These are phyloP conservation scores for Mystacides longicornis DNA, from an alignment of 2,888 invertebrate species.

Conservation along the genomic window DNA sequence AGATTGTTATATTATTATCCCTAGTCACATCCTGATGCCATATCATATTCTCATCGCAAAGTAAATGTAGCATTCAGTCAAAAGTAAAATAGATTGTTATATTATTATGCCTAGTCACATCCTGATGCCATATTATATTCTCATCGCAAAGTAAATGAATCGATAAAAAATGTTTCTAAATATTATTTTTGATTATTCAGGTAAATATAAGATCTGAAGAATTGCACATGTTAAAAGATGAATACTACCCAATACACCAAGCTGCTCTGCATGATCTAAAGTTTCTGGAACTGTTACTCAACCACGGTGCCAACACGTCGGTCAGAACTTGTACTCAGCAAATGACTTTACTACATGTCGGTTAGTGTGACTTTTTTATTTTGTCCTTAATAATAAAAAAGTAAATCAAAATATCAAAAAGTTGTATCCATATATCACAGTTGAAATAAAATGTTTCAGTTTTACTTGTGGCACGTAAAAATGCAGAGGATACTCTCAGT, in stretches of 20 bases:
- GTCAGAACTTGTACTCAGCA: slow-evolving; percentile 63
- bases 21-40: too few relatives aligned
- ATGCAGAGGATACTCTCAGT: slow-evolving; percentile 62
- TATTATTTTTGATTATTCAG: slow-evolving; percentile 11
- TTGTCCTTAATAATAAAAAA: neutral
- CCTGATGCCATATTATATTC: too few relatives aligned
- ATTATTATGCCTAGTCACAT: too few relatives aligned
- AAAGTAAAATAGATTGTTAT: too few relatives aligned
- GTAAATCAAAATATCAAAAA: neutral
- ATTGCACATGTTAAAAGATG: slow-evolving; percentile 64
- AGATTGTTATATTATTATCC: too few relatives aligned
- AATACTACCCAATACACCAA: slow-evolving; percentile 72
- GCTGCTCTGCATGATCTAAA: slow-evolving; percentile 64
- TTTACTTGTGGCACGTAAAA: slow-evolving; percentile 61
- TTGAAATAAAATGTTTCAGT: slow-evolving; percentile 34
- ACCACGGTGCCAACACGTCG: slow-evolving; percentile 62
- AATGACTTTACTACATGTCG: slow-evolving; percentile 61
- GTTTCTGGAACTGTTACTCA: slow-evolving; percentile 57
- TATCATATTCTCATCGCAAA: too few relatives aligned
- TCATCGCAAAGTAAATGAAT: too few relatives aligned
- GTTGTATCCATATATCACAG: neutral
- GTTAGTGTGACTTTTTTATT: slow-evolving; percentile 31
- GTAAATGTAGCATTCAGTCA: too few relatives aligned
- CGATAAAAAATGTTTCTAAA: too few relatives aligned
- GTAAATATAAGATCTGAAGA: slow-evolving; percentile 50